These are phyloP conservation scores for Dicycla oo DNA, from an alignment of 2,888 invertebrate genomes.

Conservation along the genomic window DNA sequence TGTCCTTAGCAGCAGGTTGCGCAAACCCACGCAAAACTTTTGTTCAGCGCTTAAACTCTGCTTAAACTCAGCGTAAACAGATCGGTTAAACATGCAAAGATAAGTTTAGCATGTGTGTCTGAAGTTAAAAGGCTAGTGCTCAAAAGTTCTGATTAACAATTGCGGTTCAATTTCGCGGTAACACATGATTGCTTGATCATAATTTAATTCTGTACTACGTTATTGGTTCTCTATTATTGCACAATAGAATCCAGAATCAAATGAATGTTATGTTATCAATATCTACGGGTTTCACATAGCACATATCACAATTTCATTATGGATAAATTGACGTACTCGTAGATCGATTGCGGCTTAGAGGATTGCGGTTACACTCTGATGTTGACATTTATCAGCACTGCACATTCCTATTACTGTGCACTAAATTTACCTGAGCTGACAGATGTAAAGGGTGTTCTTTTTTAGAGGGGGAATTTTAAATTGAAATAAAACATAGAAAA, in stretches of 20 bases:
- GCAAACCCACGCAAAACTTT: conserved; percentile 9
- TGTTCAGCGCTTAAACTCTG: neutral
- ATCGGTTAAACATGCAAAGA: neutral
- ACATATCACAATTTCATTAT: neutral
- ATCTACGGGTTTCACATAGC: neutral
- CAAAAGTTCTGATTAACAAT: neutral
- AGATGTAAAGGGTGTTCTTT: no score
- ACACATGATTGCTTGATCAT: neutral
- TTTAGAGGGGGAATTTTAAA: no score
- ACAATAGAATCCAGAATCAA: neutral
- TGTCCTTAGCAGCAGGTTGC: neutral
- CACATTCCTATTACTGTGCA: neutral
- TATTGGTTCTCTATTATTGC: neutral
- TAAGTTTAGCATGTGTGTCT: neutral
- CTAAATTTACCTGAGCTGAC: neutral
- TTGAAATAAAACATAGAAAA: no score
- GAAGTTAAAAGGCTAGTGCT: neutral
- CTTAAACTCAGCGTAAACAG: neutral
- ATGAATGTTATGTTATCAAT: neutral
- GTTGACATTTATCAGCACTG: conserved; percentile 1
- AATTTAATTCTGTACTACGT: neutral
- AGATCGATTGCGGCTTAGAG: neutral
- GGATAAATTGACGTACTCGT: neutral
- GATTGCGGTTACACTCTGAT: neutral
- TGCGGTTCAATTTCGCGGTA: neutral